These are phyloP conservation scores for Rachycentron canadum DNA, from an alignment of 2,797 vertebrate genomes.

Conservation along the genomic window DNA sequence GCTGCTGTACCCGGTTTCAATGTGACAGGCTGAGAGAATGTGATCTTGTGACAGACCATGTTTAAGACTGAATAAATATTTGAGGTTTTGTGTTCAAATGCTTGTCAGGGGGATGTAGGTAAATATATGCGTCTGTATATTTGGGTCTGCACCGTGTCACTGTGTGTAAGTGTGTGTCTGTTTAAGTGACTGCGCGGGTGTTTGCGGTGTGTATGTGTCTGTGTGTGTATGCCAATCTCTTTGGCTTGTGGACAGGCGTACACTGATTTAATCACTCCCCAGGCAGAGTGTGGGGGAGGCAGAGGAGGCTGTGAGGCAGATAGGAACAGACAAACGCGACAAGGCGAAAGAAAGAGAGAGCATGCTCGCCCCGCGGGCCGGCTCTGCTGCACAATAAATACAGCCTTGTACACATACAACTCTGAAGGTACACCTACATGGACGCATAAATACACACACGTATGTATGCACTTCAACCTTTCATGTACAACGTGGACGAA, in stretches of 20 bases:
- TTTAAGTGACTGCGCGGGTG: constrained; percentile 51
- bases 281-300: constrained; percentile 81
- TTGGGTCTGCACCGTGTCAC: constrained; percentile 44
- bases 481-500: constrained; percentile 4
- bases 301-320: constrained; percentile 84
- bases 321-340: constrained; percentile 86
- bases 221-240: constrained; percentile 70
- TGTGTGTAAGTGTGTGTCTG: constrained; percentile 49
- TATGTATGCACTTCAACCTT: constrained; percentile 13
- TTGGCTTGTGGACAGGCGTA: constrained; percentile 82
- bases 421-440: constrained; percentile 44
- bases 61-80: constrained; percentile 70
- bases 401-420: constrained; percentile 61
- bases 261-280: constrained; percentile 86
- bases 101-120: constrained; percentile 59
- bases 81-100: constrained; percentile 64
- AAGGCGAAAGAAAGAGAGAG: constrained; percentile 82
- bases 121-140: constrained; percentile 65
- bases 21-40: constrained; percentile 48
- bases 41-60: constrained; percentile 53
- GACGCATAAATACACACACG: constrained; percentile 32
- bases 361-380: constrained; percentile 65
- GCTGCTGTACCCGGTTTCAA: constrained; percentile 25
- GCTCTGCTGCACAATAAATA: constrained; percentile 72
- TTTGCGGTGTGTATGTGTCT: constrained; percentile 50